Base-by-base conservation (phyloP, 2,113 vertebrate genomes). In the Chionis minor region DNA sequence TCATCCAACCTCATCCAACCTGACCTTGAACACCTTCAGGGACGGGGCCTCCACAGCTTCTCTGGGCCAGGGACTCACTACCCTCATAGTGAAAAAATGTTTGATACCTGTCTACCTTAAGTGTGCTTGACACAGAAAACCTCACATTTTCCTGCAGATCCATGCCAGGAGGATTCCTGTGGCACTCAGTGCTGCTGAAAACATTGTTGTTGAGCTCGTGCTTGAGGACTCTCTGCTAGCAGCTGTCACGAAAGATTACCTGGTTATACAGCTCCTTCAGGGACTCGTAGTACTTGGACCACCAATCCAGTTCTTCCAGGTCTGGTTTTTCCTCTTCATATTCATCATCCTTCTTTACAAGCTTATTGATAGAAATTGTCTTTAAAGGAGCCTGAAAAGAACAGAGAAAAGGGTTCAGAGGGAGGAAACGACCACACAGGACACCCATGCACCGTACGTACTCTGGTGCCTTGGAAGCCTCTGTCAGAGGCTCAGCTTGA, bases 211-310 rank as follows among this genome's bases (percentile, higher is more conserved):
- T 51, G 45, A 80, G 33, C 30, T 77, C 79, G 40, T 44, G 35
- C 24, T 38, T 38, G 38, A 38, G 38, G 38, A 38, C 30, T 12
- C 74, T 73, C 42, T 45, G 47, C 8, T 71, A 51, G 16, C 15
- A 79, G 33, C 52, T 78, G 30, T n/a, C 65, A 56, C 33, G 62
- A 74, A 30, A 47, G 30, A 85, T 45, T 86, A 99, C 99, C 98
- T 98, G 97, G 80, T 98, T 98, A 88, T 98, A 98, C 51, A 99
- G 75, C 86, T 99, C 99, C 90, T 99, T 98, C 91, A 99, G 65
- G 6, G 99, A 99, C 12, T 98, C 98, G 0, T 99, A 99, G 93
- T 99, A 99, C 94, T 99, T 99, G 35, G 99, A 99, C 99, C 99
- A 99, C 99, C 99, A 99, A 96, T 99, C 99, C 59, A 99, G 91